phyloP scores from a whole-genome alignment of 2,113 vertebrate genomes.

The Stigmatopora nigra region DNA sequence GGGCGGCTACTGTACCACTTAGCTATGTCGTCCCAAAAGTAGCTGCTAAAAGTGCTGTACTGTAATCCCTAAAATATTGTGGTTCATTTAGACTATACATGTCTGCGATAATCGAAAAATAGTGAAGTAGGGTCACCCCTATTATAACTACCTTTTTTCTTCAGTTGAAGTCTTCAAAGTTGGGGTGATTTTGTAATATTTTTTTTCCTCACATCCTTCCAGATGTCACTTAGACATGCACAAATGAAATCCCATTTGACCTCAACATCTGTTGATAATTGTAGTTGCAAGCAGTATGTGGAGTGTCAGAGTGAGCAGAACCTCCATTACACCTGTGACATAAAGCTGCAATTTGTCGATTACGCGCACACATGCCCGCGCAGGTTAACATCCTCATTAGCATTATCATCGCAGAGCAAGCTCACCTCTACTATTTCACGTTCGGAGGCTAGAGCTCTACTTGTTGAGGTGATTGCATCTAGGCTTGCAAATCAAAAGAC shows the following conservation, averaged over 20 bases:
- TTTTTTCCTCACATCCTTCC: constrained; percentile 1
- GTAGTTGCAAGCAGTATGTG: constrained; percentile 16
- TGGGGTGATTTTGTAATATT: background rate
- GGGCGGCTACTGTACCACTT: too few species aligned
- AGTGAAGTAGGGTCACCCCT: too few species aligned
- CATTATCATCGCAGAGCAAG: constrained; percentile 36
- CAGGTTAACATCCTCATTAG: constrained; percentile 31
- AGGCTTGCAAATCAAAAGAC: constrained; percentile 50
- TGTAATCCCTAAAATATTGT: too few species aligned
- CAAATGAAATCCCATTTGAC: constrained; percentile 31
- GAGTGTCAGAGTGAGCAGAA: constrained; percentile 24
- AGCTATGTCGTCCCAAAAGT: too few species aligned
- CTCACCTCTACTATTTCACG: constrained; percentile 45
- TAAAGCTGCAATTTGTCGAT: constrained; percentile 14
- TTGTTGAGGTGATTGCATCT: constrained; percentile 46
- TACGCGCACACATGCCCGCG: background rate
- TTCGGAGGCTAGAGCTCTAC: constrained; percentile 33
- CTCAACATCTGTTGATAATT: constrained; percentile 49
- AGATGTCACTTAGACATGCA: background rate
- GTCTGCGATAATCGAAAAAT: too few species aligned
- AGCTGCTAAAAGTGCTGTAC: too few species aligned
- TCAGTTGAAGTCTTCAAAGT: too few species aligned
- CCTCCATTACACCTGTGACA: constrained; percentile 33
- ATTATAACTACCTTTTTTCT: too few species aligned
- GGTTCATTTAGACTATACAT: too few species aligned